phyloP scores from a whole-genome alignment of 2,888 invertebrate genomes.

The Clepsis dumicolana region DNA sequence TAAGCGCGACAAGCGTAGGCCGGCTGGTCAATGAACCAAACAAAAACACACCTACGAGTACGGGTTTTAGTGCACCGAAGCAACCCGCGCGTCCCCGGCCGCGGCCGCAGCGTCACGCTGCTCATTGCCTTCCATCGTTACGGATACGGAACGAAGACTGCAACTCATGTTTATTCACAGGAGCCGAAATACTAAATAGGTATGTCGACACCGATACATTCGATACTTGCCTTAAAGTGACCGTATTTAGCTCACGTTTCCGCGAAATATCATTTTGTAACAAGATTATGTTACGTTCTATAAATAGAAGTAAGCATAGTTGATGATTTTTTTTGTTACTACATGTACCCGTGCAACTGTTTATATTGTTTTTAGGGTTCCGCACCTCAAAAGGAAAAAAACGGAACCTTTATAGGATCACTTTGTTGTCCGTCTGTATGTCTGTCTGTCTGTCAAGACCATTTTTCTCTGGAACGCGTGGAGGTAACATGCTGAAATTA shows the following conservation, averaged over 20 bases:
- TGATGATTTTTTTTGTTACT: neutral
- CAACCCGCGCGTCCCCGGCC: conserved; percentile 20
- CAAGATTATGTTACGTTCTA: neutral
- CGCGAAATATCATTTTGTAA: conserved; percentile 7
- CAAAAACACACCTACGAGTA: conserved; percentile 59
- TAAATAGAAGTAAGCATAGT: neutral
- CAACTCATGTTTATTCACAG: neutral
- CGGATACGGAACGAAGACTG: neutral
- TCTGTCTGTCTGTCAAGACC: too few species aligned
- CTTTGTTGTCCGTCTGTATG: too few species aligned
- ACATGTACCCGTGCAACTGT: neutral
- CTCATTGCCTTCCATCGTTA: conserved; percentile 10
- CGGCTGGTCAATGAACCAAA: conserved; percentile 84
- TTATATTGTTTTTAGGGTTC: neutral
- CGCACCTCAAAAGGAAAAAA: too few species aligned
- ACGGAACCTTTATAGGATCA: too few species aligned
- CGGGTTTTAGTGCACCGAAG: conserved; percentile 31
- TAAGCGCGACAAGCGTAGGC: conserved; percentile 69
- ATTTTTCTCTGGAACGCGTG: too few species aligned
- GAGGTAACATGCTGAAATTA: too few species aligned
- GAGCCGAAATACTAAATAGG: neutral
- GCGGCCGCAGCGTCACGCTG: conserved; percentile 12
- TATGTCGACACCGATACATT: neutral
- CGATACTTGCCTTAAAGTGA: neutral
- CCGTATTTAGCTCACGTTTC: neutral